Evolutionary conservation across 2,797 vertebrate genomes (phyloP).

Genomic region (Danio aesculapii): DNA sequence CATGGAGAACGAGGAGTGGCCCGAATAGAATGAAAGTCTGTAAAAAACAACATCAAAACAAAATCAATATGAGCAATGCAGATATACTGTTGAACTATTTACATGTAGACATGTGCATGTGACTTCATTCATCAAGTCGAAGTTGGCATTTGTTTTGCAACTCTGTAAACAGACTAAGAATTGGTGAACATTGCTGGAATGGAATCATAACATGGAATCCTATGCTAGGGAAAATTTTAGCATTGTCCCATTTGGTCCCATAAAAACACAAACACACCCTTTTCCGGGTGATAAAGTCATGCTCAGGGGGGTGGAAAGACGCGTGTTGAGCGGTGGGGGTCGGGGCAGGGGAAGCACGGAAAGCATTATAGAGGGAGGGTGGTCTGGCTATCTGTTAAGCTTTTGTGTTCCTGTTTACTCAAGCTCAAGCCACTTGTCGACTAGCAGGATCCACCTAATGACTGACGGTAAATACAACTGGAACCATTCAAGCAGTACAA

Average conservation of each 20-base stretch:
- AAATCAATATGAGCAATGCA: not conserved
- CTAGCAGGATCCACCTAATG: slow-evolving; percentile 25
- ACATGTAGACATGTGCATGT: slow-evolving; percentile 12
- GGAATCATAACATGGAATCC: slow-evolving; percentile 6
- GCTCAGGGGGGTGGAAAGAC: not conserved
- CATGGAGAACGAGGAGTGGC: slow-evolving; percentile 98
- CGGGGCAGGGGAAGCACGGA: slow-evolving; percentile 24
- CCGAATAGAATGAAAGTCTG: slow-evolving; percentile 97
- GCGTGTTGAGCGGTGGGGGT: not conserved
- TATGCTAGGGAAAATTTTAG: not conserved
- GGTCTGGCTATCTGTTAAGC: slow-evolving; percentile 31
- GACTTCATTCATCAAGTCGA: not conserved
- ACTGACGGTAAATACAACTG: slow-evolving; percentile 11
- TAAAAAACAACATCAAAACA: slow-evolving; percentile 56
- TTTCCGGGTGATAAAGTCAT: slow-evolving; percentile 56
- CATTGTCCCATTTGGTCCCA: slow-evolving; percentile 10
- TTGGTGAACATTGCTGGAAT: not conserved
- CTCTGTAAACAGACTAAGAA: slow-evolving; percentile 14
- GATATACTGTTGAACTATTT: not conserved
- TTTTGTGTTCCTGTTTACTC: slow-evolving; percentile 64
- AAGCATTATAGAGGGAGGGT: slow-evolving; percentile 17
- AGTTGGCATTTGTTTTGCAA: slow-evolving; percentile 28
- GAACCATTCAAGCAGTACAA: not conserved
- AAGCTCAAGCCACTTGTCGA: slow-evolving; percentile 30
- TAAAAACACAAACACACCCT: slow-evolving; percentile 32